Evolutionary conservation across 2,797 vertebrate genomes (phyloP), one percentile per base, ranked within the genome.

Genomic region (Columba guinea): DNA sequence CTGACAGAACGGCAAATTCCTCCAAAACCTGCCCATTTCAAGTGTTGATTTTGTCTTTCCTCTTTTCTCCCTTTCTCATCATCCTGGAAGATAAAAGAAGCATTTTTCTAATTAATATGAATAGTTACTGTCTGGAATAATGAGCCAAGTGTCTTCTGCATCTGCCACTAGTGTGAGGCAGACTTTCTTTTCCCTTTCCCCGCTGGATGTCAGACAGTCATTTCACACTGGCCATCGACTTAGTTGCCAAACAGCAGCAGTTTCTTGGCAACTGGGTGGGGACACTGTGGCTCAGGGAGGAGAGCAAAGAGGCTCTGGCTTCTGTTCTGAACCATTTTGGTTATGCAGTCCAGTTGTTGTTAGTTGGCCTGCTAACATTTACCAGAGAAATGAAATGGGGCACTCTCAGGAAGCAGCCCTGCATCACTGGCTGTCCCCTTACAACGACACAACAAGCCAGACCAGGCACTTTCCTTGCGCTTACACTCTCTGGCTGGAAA

Each of bases 401-500:
- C 17, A 3, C 18, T 53, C 16, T 68, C 0, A 13, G 46, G 74
- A 79, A 26, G 28, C 17, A 56, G 3, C 19, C 13, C 52, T 23
- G 32, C 20, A 15, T 64, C 32, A 21, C 17, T 4, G 19, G 59
- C 51, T 78, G 63, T 35, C 27, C 28, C 20, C 32, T 46, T 24
- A 63, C 5, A 11, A 74, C 53, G 53, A 52, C 1, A 0, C 7
- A 5, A 11, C 0, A 4, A 65, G n/a, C 48, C 30, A 56, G 23
- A 28, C 2, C 22, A 39, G 49, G 71, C n/a, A 14, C n/a, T 75
- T 39, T 10, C 6, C 53, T 68, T 24, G 35, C 24, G 11, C 18
- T 79, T 24, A 13, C 0, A 0, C 17, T 51, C 26, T 18, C 10
- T 44, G 35, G 11, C 13, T 53, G 28, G 53, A 19, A 39, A 0